Conservation (phyloP, 2,113 vertebrate species). For the Melierax canorus region DNA sequence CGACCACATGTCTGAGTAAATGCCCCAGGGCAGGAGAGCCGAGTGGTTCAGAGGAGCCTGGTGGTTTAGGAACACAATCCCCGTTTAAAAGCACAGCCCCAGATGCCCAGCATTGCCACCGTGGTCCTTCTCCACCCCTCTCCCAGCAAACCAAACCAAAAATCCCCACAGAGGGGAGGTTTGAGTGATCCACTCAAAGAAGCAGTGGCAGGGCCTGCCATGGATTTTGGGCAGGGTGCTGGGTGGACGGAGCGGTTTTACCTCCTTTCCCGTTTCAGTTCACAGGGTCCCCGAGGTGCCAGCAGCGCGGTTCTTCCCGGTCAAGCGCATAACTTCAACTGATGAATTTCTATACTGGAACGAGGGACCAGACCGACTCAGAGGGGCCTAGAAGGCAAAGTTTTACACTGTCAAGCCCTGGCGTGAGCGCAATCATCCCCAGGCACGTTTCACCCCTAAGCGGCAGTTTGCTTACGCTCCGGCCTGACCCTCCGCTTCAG, state of each 20-base stretch:
- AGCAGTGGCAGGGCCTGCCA: neutral
- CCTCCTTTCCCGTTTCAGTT: slow-evolving; percentile 31
- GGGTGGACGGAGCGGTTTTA: neutral
- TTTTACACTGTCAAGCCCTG: neutral
- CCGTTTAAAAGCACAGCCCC: neutral
- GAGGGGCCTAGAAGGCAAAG: slow-evolving; percentile 11
- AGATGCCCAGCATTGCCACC: neutral
- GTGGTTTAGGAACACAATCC: neutral
- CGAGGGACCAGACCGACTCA: neutral
- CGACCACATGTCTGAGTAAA: neutral
- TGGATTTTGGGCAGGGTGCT: neutral
- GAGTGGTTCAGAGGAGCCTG: neutral
- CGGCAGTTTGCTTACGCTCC: neutral
- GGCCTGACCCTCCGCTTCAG: neutral
- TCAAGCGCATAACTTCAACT: neutral
- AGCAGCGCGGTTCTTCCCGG: neutral
- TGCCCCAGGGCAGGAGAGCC: too few species aligned
- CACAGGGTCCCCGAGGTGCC: neutral
- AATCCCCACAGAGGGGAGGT: neutral
- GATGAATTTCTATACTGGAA: neutral
- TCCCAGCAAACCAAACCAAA: neutral
- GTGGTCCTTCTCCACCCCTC: neutral
- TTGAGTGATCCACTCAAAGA: neutral
- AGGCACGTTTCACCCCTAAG: neutral
- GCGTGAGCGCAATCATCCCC: accelerated